Conservation (phyloP, 2,888 invertebrate genomes). For the Formica aserva region DNA sequence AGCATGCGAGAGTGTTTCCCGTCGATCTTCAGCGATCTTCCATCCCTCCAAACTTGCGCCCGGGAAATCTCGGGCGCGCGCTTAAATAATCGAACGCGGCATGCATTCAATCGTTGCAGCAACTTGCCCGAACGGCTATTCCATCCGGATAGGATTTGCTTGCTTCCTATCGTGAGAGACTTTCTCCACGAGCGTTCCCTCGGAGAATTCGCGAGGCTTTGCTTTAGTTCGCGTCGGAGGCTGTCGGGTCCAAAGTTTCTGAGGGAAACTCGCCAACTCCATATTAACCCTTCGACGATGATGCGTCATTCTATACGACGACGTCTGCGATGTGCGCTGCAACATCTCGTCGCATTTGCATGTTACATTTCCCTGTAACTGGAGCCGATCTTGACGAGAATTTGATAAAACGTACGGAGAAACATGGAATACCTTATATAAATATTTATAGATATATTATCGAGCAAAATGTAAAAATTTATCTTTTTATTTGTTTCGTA, state of each 20-base stretch:
- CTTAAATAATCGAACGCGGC: constrained; percentile 71
- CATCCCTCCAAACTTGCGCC: not conserved
- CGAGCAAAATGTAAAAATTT: not conserved
- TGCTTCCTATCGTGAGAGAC: constrained; percentile 45
- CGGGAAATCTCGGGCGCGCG: constrained; percentile 56
- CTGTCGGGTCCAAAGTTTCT: constrained; percentile 43
- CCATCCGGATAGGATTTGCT: constrained; percentile 61
- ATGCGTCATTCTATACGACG: constrained; percentile 33
- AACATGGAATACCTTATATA: not conserved
- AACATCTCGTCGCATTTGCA: constrained; percentile 50
- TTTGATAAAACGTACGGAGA: not conserved
- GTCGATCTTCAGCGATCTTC: constrained; percentile 30
- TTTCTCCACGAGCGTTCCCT: constrained; percentile 14
- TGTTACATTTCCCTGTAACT: constrained; percentile 18
- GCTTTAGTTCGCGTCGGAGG: constrained; percentile 37
- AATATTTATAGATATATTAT: not conserved
- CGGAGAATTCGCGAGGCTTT: constrained; percentile 43
- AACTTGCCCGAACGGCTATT: constrained; percentile 60
- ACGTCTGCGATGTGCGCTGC: constrained; percentile 2
- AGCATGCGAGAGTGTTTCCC: constrained; percentile 12
- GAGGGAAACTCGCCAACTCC: constrained; percentile 44
- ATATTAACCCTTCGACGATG: constrained; percentile 45
- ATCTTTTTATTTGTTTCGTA: not conserved
- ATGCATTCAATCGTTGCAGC: constrained; percentile 70
- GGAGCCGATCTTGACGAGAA: constrained; percentile 12